Percentiles rank a stretch among this genome's conserved stretches.
Evolutionary conservation across 2,888 invertebrate species (phyloP).

Genomic region (Ornithoptera priamus): DNA sequence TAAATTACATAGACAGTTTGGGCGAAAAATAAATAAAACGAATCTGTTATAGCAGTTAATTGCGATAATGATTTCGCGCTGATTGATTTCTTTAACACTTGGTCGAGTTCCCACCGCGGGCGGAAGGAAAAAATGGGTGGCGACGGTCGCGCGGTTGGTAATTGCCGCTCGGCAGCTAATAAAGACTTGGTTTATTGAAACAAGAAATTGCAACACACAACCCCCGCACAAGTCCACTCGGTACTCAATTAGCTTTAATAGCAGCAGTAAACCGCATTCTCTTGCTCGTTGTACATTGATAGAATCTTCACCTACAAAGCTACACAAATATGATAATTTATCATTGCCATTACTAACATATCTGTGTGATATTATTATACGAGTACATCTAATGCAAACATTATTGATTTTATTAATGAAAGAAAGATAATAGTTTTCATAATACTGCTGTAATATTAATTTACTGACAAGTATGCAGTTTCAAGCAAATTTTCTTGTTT

Average conservation of each 20-base stretch:
- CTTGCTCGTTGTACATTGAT: conserved; percentile 30
- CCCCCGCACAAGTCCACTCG: conserved; percentile 48
- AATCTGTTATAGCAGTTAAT: conserved; percentile 14
- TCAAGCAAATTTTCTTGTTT: too few species aligned
- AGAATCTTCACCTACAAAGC: neutral
- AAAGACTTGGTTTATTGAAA: conserved; percentile 66
- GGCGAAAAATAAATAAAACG: neutral
- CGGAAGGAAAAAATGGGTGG: conserved; percentile 47
- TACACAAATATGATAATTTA: neutral
- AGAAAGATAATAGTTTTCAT: neutral
- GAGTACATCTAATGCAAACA: neutral
- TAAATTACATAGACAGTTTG: too few species aligned
- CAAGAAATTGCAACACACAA: conserved; percentile 65
- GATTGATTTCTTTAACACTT: conserved; percentile 69
- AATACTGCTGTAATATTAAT: neutral
- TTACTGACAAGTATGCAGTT: neutral
- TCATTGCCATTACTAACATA: neutral
- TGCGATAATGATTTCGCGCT: conserved; percentile 40
- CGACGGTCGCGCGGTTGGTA: conserved; percentile 44
- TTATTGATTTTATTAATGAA: neutral
- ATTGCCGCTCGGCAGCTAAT: conserved; percentile 55
- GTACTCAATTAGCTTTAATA: conserved; percentile 60
- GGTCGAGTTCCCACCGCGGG: conserved; percentile 61
- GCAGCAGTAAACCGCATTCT: conserved; percentile 54
- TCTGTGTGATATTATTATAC: neutral